Percentiles rank a stretch among this genome's conserved stretches.
Conservation (phyloP, 2,888 invertebrate species). For the Seira musarum region DNA sequence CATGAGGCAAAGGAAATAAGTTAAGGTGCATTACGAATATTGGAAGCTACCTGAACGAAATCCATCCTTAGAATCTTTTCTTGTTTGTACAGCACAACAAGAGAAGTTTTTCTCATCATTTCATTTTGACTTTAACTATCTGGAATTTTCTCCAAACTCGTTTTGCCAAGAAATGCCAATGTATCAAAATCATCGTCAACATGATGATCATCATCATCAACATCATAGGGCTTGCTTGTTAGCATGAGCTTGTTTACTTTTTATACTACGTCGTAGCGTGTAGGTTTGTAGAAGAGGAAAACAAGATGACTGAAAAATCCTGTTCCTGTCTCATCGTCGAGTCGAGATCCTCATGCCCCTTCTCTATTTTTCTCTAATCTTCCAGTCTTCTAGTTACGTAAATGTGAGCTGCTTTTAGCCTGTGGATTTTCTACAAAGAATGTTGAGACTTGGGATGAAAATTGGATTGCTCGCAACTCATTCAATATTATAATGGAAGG, state of each 20-base stretch:
- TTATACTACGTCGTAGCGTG: conserved; percentile 11
- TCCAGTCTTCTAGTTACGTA: background rate
- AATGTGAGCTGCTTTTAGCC: background rate
- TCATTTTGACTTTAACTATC: background rate
- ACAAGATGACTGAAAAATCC: background rate
- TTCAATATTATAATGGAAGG: conserved; percentile 65
- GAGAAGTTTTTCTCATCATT: background rate
- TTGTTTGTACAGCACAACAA: background rate
- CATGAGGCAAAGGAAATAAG: background rate
- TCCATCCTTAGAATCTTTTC: background rate
- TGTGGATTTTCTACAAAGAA: background rate
- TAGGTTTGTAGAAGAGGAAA: background rate
- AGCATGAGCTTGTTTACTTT: conserved; percentile 54
- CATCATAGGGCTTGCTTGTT: conserved; percentile 26
- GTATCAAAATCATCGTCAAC: conserved; percentile 46
- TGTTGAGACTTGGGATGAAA: background rate
- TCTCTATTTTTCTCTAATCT: background rate
- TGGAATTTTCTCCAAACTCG: background rate
- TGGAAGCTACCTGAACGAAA: background rate
- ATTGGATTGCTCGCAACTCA: conserved; percentile 28
- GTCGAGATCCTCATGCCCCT: background rate
- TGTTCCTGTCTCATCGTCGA: too few relatives aligned
- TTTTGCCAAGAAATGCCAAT: conserved; percentile 43
- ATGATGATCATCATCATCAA: too few relatives aligned
- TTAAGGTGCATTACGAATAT: background rate